Percentiles rank a stretch among this genome's conserved stretches.
phyloP scores from a whole-genome alignment of 2,888 invertebrate genomes.

The Morinoia aosen region DNA sequence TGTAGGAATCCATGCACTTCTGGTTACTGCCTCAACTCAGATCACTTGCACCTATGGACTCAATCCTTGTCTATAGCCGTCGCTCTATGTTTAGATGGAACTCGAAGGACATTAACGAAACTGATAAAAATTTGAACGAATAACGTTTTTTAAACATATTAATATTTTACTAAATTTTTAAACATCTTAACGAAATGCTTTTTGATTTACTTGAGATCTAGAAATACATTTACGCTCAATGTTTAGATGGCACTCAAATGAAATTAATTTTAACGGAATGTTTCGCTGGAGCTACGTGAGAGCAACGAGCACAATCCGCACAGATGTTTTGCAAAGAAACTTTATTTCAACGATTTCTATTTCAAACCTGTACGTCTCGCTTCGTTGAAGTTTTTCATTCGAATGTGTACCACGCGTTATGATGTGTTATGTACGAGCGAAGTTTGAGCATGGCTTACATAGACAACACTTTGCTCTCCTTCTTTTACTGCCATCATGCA shows the following conservation, averaged over 20 bases:
- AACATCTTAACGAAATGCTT: too few relatives aligned
- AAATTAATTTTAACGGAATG: slow-evolving; percentile 12
- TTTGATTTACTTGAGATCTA: too few relatives aligned
- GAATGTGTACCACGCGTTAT: background rate
- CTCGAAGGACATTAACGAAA: background rate
- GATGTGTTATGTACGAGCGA: background rate
- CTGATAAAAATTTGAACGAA: too few relatives aligned
- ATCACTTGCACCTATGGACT: too few relatives aligned
- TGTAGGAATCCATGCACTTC: too few relatives aligned
- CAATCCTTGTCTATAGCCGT: background rate
- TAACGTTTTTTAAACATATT: too few relatives aligned
- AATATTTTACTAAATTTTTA: too few relatives aligned
- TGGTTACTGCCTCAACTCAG: too few relatives aligned
- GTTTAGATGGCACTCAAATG: background rate
- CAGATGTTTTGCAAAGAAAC: too few relatives aligned
- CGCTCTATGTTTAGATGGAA: background rate
- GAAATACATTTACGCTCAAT: too few relatives aligned
- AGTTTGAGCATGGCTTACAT: slow-evolving; percentile 25
- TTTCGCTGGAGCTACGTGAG: background rate
- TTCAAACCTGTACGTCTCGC: background rate
- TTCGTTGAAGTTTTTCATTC: background rate
- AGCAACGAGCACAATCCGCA: too few relatives aligned
- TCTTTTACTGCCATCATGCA: background rate
- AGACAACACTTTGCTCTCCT: background rate
- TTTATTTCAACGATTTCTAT: background rate